Base-by-base conservation (phyloP, 64 coral and sea anemone species). In the Montipora sp. region DNA sequence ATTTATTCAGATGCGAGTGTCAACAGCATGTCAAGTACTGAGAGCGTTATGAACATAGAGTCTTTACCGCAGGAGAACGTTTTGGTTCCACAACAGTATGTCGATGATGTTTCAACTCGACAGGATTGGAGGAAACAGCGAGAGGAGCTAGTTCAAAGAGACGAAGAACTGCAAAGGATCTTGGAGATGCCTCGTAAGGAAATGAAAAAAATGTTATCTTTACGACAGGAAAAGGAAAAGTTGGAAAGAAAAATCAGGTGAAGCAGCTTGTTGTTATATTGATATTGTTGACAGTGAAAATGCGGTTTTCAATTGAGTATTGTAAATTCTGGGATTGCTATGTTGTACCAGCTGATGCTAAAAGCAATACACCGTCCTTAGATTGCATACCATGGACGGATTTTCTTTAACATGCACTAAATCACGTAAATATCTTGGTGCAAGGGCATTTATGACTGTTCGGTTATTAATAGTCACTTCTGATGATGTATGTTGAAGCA, bases 241-340 rank as follows among this genome's bases (percentile, higher is more conserved):
- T 50, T 85, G 44, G 82, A 85, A 48, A 85, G 82, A 71, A 72
- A 85, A 85, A 85, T 85, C 61, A 85, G 82, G 82, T 85, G 8
- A 20, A 68, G 27, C 12, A 47, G 46, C 6, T 13, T 78, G 75
- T 43, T 57, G 36, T 57, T 57, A 57, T 57, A 11, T 11, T 57
- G 53, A 57, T 57, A 11, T 57, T 6, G 53, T 57, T 8, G 11
- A 57, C 4, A 57, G 6, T 8, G 11, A 11, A 57, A 8, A 11
- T 8, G 20, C 7, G 5, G 20, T 20, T 75, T 57, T 57, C 6
- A 57, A 57, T 8, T 11, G 53, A 11, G 11, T 57, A 57, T 11
- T 57, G 6, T 57, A 11, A 57, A 8, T 57, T 57, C 53, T 11
- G 53, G 53, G 0, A 11, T 11, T 57, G 53, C 53, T 36, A 36